Base-by-base conservation (phyloP, 2,797 vertebrate genomes). In the Pipistrellus kuhlii region DNA sequence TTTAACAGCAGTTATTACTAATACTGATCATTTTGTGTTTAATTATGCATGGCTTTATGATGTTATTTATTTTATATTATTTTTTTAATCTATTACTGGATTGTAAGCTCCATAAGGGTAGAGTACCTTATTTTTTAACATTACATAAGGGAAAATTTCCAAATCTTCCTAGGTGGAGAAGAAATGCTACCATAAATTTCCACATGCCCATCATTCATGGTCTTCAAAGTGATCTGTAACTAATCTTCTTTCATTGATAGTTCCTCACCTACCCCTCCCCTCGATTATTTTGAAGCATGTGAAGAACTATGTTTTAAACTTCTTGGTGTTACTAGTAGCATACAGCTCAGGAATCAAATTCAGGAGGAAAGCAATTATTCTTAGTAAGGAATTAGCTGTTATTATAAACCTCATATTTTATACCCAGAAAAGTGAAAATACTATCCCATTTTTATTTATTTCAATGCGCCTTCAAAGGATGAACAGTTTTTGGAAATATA, bases 301-400 rank as follows among this genome's bases (percentile, higher is more conserved):
- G 30, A 46, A 25, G 68, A 27, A 38, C 53, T 80, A 3, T 80
- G 15, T 57, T 62, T 85, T 84, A 81, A 87, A 85, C 69, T 75
- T 87, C 20, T 53, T 85, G 30, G 59, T 82, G n/a, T 93, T 68
- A 15, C 46, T 4, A 35, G 32, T 62, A 78, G 23, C 38, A 20
- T 83, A 51, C 64, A 80, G 15, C 10, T 86, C 27, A 46, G 53
- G 41, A 95, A 30, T 94, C 62, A 62, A 41, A 68, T 51, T 90
- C 30, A 72, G 2, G 13, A 78, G 21, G 82, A n/a, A 85, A 84
- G 48, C 46, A 66, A 4, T 71, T 89, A 55, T 80, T 85, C 44
- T 72, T 66, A 44, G 51, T 90, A 85, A 25, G 9, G 30, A 80
- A 38, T 73, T 44, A 80, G n/a, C 18, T 44, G 5, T 88, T 77